Base-by-base conservation (phyloP, 1,140 invertebrate species). In the Mamestra configurata region DNA sequence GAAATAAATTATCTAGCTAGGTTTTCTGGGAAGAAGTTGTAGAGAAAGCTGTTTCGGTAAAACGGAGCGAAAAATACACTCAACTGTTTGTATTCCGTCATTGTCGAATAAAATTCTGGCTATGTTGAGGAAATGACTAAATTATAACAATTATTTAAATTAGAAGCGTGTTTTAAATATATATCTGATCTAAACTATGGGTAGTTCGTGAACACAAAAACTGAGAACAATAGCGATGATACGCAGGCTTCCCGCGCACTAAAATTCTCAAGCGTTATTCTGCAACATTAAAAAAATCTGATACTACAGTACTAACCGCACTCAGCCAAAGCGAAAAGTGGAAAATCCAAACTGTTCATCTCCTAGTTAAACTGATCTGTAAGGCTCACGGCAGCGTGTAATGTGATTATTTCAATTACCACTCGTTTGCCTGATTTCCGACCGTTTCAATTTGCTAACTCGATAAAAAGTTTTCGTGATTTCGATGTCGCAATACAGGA, bases 231-330 rank as follows among this genome's bases (percentile, higher is more conserved):
- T 61, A 22, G 53, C 59, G 59, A 61, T 71, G 71, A 75, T 37
- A 82, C 55, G 64, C 43, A 68, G 40, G 46, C 46, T 79, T 77
- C 75, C 70, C 70, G 73, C 78, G 66, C 71, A 61, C 68, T 55
- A 77, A 72, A 79, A 40, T 71, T 72, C 76, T 37, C 46, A 64
- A 57, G 77, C 31, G 53, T 78, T 55, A 79, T 77, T 79, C 59
- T 55, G 68, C n/a, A 72, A 71, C 18, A 31, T 22, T 57, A 22
- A n/a, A 27, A n/a, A 7, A 24, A 51, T 18, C 8, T 10, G 24
- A 8, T n/a, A n/a, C 13, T 71, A 1, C 27, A 27, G 13, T 22
- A 51, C 18, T n/a, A n/a, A n/a, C n/a, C n/a, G n/a, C 15, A 24
- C 4, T 1, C 22, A 18, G 31, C 5, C 7, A 1, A 20, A 0